Base-by-base conservation (phyloP, 2,888 invertebrate species). In the Chymomyza procnemis region DNA sequence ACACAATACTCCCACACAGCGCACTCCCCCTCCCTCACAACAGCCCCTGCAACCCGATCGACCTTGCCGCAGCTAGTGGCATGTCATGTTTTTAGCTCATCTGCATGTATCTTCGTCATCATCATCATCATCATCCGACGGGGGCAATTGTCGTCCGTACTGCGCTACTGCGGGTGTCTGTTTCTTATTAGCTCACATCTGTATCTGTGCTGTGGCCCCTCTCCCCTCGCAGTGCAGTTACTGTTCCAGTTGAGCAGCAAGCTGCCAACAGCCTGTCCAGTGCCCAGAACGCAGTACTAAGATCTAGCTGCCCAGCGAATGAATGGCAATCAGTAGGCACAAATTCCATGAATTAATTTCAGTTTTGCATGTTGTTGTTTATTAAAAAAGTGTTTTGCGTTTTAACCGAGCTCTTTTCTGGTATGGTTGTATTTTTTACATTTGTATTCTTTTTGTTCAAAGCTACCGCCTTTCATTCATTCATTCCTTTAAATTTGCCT, bases 321-420 rank as follows among this genome's bases (percentile, higher is more conserved):
- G 54, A 61, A 61, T 74, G 69, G 72, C 75, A 77, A 79, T 77
- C 73, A 79, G 69, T 73, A 73, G 67, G 72, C 78, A 72, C 69
- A 84, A 87, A 87, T 90, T 88, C 88, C 81, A 75, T 87, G 89
- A 90, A 90, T 90, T 90, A 90, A 90, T 90, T 89, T 89, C 86
- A 88, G 89, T 90, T 90, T 90, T 90, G 90, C 90, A 90, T 90
- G 90, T 90, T 87, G 86, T 87, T 80, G 82, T 89, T 88, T 87
- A 88, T 88, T 88, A 88, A 88, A 83, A 87, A 85, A 85, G 62
- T 71, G 69, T 73, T 79, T 79, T 66, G 67, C 73, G 75, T 78
- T 77, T 71, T 64, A 61, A 52, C 59, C 58, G 52, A 63, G 60
- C 60, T 54, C 61, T 54, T 6, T 26, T 26, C 6, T 26, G 26